Percentiles rank a stretch among this genome's conserved stretches.
These are phyloP conservation scores for Parnassius glacialis DNA, from an alignment of 2,888 invertebrate species.

Conservation along the genomic window DNA sequence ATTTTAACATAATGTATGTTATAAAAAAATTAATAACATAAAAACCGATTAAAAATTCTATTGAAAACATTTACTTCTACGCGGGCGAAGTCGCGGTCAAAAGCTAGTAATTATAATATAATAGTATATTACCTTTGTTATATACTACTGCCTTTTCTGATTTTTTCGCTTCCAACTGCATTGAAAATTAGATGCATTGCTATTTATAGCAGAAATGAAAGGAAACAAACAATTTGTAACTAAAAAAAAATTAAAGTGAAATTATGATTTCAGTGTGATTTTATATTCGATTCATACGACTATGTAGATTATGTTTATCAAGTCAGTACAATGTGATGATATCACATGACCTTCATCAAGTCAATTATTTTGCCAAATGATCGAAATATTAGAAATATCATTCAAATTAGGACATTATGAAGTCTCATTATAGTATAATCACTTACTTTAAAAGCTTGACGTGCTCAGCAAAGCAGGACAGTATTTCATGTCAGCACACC, in stretches of 20 bases:
- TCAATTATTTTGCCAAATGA: slow-evolving; percentile 1
- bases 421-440: too few relatives aligned
- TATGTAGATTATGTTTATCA: neutral
- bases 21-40: too few relatives aligned
- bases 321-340: neutral
- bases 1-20: too few relatives aligned
- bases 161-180: neutral
- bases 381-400: slow-evolving; percentile 1
- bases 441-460: too few relatives aligned
- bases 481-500: too few relatives aligned
- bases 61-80: too few relatives aligned
- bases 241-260: neutral
- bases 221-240: neutral
- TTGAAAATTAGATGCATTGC: neutral
- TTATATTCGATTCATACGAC: neutral
- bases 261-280: neutral
- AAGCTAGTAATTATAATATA: too few relatives aligned
- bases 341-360: slow-evolving; percentile 1
- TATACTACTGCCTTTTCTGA: too few relatives aligned
- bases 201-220: neutral
- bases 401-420: neutral
- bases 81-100: too few relatives aligned
- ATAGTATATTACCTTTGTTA: too few relatives aligned
- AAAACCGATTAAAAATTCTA: too few relatives aligned
- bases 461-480: too few relatives aligned